Percentiles rank a stretch among this genome's conserved stretches.
Conservation (phyloP, 2,888 invertebrate genomes). For the Tetrapedia diversipes region DNA sequence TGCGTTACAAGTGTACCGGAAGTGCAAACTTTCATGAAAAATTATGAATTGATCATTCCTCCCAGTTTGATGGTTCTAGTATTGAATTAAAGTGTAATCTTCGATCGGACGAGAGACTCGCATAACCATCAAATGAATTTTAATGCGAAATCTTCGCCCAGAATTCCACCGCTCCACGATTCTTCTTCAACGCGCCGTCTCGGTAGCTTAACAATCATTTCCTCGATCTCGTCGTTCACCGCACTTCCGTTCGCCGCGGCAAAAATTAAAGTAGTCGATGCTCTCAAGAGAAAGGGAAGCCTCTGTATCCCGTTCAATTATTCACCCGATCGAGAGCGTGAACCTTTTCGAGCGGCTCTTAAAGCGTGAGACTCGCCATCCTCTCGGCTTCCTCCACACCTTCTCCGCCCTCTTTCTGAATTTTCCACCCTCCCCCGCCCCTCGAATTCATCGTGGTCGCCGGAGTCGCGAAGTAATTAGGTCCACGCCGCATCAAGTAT, state of each 20-base stretch:
- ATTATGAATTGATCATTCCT: no score
- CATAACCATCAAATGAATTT: not conserved
- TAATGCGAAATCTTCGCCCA: not conserved
- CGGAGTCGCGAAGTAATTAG: constrained; percentile 73
- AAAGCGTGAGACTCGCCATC: constrained; percentile 41
- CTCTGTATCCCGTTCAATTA: constrained; percentile 71
- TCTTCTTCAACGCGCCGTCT: no score
- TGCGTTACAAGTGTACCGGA: no score
- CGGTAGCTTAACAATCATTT: not conserved
- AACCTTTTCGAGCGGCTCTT: constrained; percentile 63
- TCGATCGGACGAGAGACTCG: not conserved
- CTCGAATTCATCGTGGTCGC: constrained; percentile 58
- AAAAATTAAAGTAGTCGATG: constrained; percentile 29
- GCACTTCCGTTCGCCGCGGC: not conserved
- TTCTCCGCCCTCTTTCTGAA: constrained; percentile 19
- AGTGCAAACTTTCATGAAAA: no score
- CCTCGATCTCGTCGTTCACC: not conserved
- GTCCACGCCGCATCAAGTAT: constrained; percentile 74
- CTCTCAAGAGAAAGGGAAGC: constrained; percentile 38
- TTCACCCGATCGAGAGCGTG: constrained; percentile 69
- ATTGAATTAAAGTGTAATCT: not conserved
- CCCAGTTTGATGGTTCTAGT: no score
- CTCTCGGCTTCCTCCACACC: constrained; percentile 34
- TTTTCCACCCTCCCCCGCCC: constrained; percentile 20
- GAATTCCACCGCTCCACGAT: not conserved